These are phyloP conservation scores for Cavia porcellus DNA, from an alignment of 2,113 vertebrate genomes.

Conservation along the genomic window DNA sequence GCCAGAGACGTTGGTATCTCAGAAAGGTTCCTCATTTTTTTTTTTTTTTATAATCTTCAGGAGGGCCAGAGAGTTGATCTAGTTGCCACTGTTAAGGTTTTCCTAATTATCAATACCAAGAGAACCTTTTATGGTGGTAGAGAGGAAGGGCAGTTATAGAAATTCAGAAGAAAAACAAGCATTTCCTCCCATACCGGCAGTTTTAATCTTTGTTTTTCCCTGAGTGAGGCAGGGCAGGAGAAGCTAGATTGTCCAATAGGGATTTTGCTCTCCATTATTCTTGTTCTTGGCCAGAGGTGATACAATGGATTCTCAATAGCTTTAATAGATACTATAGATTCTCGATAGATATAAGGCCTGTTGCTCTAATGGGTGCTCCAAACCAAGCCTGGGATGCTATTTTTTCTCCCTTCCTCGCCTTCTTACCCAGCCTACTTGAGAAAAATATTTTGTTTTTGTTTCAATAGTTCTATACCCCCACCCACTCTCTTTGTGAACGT, in stretches of 20 bases:
- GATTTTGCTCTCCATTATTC: not conserved
- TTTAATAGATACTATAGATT: not conserved
- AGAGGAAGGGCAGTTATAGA: not conserved
- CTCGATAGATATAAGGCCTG: not conserved
- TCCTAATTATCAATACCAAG: not conserved
- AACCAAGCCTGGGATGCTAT: not conserved
- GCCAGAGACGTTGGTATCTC: not conserved
- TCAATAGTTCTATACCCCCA: not conserved
- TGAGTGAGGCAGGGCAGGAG: not conserved
- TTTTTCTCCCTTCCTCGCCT: too few species aligned
- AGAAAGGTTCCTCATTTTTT: not conserved
- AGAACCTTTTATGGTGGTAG: not conserved
- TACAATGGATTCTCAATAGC: not conserved
- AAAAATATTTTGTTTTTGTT: not conserved
- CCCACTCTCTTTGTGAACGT: not conserved
- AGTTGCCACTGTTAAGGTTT: too few species aligned
- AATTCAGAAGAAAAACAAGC: not conserved
- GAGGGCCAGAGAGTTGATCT: not conserved
- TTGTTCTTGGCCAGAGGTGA: not conserved
- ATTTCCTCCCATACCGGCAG: not conserved
- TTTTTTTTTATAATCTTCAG: not conserved
- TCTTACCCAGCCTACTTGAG: not conserved
- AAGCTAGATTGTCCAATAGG: too few species aligned
- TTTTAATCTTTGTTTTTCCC: not conserved
- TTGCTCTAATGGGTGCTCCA: not conserved